Evolutionary conservation across 2,888 invertebrate genomes (phyloP), one percentile per base, ranked within the genome.

Genomic region (Chouioia cunea): DNA sequence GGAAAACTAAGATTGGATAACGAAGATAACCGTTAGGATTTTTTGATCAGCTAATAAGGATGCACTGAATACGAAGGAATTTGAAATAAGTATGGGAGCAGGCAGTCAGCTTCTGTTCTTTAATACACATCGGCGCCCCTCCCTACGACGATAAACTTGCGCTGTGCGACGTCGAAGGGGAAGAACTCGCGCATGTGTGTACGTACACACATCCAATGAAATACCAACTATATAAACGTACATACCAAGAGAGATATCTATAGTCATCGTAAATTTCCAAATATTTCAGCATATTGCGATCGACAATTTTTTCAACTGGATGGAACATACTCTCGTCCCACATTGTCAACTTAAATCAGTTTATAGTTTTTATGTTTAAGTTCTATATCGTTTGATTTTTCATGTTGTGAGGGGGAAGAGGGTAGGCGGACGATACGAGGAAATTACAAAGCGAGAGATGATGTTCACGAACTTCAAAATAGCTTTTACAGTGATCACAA

Each of bases 121-220:
- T 69, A 69, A 69, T 69, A 69, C 56, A 23, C 27, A 15, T 12
- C 12, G 58, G 44, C 63, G 63, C 63, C 63, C 69, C 69, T 52
- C 57, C 63, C 50, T 46, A 10, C 20, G 10, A n/a, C 63, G 69
- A 69, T 69, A 69, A 69, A 68, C 54, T 54, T 54, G 56, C 46
- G 53, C 14, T 18, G 64, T 23, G 36, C 36, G 48, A 48, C 53
- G 63, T 20, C 48, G 36, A 44, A 48, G 36, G 60, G 60, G 58
- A 60, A 54, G 54, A 22, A 60, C 48, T 10, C 50, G 22, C 50
- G 43, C 65, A 18, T 47, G 16, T 16, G 8, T n/a, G 27, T 53
- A 15, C 15, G 14, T 47, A 36, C 18, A 20, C n/a, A 48, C 48
- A 36, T 16, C 27, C 2, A 27, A 62, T 52, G 36, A 36, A 36